Evolutionary conservation across 1,140 invertebrate genomes (phyloP), one percentile per base, ranked within the genome.

Genomic region (Procambarus clarkii): DNA sequence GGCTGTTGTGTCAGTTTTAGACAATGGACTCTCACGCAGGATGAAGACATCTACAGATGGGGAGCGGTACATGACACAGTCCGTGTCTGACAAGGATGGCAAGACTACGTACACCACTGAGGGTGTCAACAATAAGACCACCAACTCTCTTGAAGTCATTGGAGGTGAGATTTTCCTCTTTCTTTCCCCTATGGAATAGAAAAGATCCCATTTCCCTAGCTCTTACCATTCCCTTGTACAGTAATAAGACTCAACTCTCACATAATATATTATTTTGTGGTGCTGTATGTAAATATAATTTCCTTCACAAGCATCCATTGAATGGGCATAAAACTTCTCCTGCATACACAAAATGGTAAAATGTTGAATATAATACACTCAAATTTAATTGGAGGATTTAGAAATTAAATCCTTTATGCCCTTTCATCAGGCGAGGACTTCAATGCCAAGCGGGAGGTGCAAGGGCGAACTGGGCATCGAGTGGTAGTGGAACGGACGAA

Each of bases 51-150:
- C 85, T 24, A 92, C 91, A 5, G 91, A 92, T 48, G 91, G 91
- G 0, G 91, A 92, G 50, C 18, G 85, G 24, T 92, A 92, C 85
- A 24, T 92, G 77, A 92, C 91, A n/a, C 91, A 92, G n/a, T 83
- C 79, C 4, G 78, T 92, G 54, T 44, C n/a, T 2, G 85, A 76
- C 54, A 60, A 83, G 44, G 85, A 48, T 58, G 91, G 91, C 44
- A 76, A 48, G 24, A 80, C 60, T 21, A 92, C 77, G 8, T 88
- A 82, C 85, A 92, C 91, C 9, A 92, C 91, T 5, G 84, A 92
- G 71, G 91, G 91, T 2, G 79, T 92, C 46, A 87, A 92, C 71
- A 92, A 92, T 50, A 92, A 92, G 80, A 92, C 91, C n/a, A 92
- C 91, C 64, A 92, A 81, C 54, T 87, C 91, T 9, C 79, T 92